Evolutionary conservation across 2,888 invertebrate genomes (phyloP).

Genomic region (Ophion slaviceki): DNA sequence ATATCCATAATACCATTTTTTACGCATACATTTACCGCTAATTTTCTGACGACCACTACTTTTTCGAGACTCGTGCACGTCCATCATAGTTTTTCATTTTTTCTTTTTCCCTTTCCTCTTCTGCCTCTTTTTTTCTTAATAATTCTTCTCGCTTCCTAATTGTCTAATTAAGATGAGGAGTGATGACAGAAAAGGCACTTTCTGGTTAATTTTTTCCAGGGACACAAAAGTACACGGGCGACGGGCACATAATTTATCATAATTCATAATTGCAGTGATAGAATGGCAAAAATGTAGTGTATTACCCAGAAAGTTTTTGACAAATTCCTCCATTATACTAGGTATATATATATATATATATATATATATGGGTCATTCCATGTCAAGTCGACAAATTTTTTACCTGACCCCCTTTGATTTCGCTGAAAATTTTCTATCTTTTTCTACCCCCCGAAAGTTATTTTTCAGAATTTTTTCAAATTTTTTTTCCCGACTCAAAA

Average conservation of each 20-base stretch:
- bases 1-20: not conserved
- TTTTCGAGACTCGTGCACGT: not conserved
- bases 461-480: too few relatives aligned
- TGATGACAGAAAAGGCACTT: too few relatives aligned
- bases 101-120: not conserved
- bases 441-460: too few relatives aligned
- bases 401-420: too few relatives aligned
- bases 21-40: not conserved
- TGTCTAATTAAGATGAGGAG: too few relatives aligned
- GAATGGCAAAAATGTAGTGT: not conserved
- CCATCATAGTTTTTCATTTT: not conserved
- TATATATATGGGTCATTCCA: too few relatives aligned
- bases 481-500: too few relatives aligned
- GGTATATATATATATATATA: not conserved
- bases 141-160: slow-evolving; percentile 22
- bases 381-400: too few relatives aligned
- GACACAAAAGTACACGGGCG: too few relatives aligned
- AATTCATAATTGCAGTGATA: not conserved
- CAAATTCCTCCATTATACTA: not conserved
- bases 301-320: not conserved
- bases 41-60: slow-evolving; percentile 5
- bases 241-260: not conserved
- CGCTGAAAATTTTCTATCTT: too few relatives aligned
- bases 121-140: slow-evolving; percentile 16
- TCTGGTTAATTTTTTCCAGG: too few relatives aligned